These are phyloP conservation scores for Chelonus insularis DNA, from an alignment of 1,140 invertebrate species.

Conservation along the genomic window DNA sequence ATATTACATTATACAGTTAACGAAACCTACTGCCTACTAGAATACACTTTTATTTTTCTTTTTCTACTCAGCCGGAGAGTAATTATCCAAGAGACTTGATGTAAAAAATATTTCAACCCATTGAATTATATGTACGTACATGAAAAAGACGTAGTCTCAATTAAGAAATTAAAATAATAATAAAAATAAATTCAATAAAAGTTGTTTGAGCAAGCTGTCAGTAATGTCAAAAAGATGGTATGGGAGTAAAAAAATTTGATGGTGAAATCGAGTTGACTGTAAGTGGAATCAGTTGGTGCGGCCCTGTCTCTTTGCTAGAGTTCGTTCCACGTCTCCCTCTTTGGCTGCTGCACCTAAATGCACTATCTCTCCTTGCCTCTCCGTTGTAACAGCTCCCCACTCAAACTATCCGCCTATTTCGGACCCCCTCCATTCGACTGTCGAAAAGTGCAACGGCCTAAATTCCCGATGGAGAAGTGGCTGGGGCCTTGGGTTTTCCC, in stretches of 20 bases:
- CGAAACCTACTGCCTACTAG: too few relatives aligned
- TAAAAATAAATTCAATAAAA: neutral
- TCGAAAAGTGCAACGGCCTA: constrained; percentile 62
- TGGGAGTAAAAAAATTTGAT: neutral
- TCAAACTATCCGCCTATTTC: constrained; percentile 39
- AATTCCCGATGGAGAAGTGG: constrained; percentile 53
- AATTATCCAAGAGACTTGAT: neutral
- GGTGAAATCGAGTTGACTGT: neutral
- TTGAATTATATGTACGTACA: too few relatives aligned
- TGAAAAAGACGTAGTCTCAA: too few relatives aligned
- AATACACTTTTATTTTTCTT: neutral
- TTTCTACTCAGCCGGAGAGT: neutral
- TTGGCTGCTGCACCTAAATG: constrained; percentile 30
- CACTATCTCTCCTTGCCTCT: constrained; percentile 28
- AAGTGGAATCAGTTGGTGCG: constrained; percentile 28
- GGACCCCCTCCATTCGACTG: constrained; percentile 40
- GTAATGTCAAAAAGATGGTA: neutral
- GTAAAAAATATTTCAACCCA: too few relatives aligned
- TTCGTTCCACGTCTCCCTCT: constrained; percentile 27
- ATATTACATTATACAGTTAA: neutral
- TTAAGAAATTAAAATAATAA: neutral
- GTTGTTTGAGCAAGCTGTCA: too few relatives aligned
- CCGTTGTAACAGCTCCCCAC: constrained; percentile 25
- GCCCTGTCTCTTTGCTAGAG: constrained; percentile 57
- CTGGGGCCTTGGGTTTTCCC: constrained; percentile 58